Evolutionary conservation across 1,140 invertebrate genomes (phyloP).

Genomic region (Parapsyche elsis): DNA sequence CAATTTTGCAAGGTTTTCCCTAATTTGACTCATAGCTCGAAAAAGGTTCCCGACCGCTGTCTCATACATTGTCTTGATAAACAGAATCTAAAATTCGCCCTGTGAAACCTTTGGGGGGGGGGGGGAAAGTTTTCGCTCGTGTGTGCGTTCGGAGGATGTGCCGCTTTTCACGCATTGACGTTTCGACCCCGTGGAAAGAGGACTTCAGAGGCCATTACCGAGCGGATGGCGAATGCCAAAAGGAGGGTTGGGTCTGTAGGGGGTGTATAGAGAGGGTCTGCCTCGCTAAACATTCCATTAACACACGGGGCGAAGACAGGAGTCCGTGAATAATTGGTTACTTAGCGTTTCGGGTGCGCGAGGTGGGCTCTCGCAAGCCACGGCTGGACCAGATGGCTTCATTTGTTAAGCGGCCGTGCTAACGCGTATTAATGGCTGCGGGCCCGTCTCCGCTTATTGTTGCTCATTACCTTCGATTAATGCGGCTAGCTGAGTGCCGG

Average conservation of each 20-base stretch:
- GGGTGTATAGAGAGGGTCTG: too few relatives aligned
- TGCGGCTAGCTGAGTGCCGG: constrained; percentile 36
- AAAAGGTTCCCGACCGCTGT: too few relatives aligned
- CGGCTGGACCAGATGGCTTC: constrained; percentile 47
- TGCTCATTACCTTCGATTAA: constrained; percentile 49
- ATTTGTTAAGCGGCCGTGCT: constrained; percentile 46
- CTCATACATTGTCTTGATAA: too few relatives aligned
- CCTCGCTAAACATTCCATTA: constrained; percentile 46
- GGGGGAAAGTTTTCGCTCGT: not conserved
- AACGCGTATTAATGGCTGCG: constrained; percentile 48
- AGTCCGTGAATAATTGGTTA: constrained; percentile 44
- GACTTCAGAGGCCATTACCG: not conserved
- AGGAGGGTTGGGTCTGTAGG: too few relatives aligned
- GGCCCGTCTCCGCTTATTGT: constrained; percentile 38
- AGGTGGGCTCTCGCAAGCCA: not conserved
- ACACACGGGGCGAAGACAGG: constrained; percentile 29
- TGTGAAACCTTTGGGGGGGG: too few relatives aligned
- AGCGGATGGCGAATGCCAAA: not conserved
- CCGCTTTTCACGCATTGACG: constrained; percentile 32
- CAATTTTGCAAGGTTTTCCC: too few relatives aligned
- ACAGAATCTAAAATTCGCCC: not conserved
- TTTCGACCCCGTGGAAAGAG: not conserved
- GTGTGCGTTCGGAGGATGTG: not conserved
- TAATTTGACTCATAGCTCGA: too few relatives aligned
- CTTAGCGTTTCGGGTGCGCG: constrained; percentile 23